Base-by-base conservation (phyloP, 1,140 invertebrate species). In the Calosoma granatense region DNA sequence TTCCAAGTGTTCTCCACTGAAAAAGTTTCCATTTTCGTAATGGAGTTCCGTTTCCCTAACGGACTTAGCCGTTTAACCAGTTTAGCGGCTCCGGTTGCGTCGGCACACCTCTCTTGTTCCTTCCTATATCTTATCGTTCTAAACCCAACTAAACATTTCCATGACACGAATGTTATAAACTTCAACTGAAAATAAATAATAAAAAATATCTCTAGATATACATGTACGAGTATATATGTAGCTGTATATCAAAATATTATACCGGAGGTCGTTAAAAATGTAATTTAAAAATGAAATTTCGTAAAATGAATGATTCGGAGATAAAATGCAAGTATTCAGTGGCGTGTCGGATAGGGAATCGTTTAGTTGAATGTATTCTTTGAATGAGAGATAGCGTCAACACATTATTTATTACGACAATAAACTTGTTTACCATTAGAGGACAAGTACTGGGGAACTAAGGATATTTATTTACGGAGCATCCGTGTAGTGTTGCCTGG, bases 21-120 rank as follows among this genome's bases (percentile, higher is more conserved):
- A 47, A 47, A 47, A 47, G 41, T 47, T 47, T 47, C 41, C 41
- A 47, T 47, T 47, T 47, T 47, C 41, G 41, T 47, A 47, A 47
- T 47, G 41, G 41, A 47, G 41, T 47, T 47, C 41, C 41, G 41
- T 47, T 47, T 47, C 41, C 41, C 41, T 47, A 47, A 47, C 41
- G 41, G 41, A 47, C 41, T 47, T 47, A 47, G 17, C 41, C 41
- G 41, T 47, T 47, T 47, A 47, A 47, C 41, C 41, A 9, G 41
- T 47, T 47, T 47, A 47, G 41, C 9, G 26, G 26, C 26, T 30
- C 26, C 26, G 26, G 26, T 30, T 30, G 26, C 26, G 26, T 6
- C 14, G 26, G 6, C 26, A 6, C 4, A 30, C 26, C 26, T 30
- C 4, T 30, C 4, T 30, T 30, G 26, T 14, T 30, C 26, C 26